Evolutionary conservation across 2,113 vertebrate genomes (phyloP), one percentile per base, ranked within the genome.

Genomic region (Pavo muticus): DNA sequence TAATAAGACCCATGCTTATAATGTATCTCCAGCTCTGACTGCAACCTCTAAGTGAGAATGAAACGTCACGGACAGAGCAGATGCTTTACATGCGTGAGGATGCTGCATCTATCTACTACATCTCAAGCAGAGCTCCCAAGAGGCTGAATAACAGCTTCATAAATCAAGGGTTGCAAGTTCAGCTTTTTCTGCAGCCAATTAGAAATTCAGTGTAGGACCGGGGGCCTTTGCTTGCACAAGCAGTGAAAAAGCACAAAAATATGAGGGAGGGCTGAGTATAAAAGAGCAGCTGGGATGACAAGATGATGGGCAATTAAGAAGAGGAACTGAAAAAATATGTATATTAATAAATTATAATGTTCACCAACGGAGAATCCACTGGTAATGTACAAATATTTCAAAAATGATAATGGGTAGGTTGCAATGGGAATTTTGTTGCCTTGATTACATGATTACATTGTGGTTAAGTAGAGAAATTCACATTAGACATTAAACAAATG

Each of bases 81-180:
- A 68, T 95, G 73, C 80, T 97, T 96, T 86, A 23, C 72, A 88
- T 79, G 93, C 86, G 73, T 11, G 80, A 90, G 79, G 86, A 63
- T 0, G 1, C 14, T 6, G 76, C 40, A 23, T 88, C 93, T 85
- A 5, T 87, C 86, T 72, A 48, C 40, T 16, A 50, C 70, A 59
- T 90, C 86, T 94, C 90, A 85, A 40, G 75, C 50, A 84, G 69
- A 69, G 90, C 67, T 97, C 94, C 80, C 96, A 6, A 25, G 92
- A 65, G 93, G 29, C 86, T 40, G 32, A 83, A 45, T 80, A 94
- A 94, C 75, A 90, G 84, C 90, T 90, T 95, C 93, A 93, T 95
- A 91, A 97, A 95, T 96, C 93, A 94, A 15, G 35, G 59, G 2
- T 7, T 87, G 91, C 76, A 87, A 70, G 37, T 76, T 97, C 76